Base-by-base conservation (phyloP, 2,888 invertebrate species). In the Drosophila mimica region DNA sequence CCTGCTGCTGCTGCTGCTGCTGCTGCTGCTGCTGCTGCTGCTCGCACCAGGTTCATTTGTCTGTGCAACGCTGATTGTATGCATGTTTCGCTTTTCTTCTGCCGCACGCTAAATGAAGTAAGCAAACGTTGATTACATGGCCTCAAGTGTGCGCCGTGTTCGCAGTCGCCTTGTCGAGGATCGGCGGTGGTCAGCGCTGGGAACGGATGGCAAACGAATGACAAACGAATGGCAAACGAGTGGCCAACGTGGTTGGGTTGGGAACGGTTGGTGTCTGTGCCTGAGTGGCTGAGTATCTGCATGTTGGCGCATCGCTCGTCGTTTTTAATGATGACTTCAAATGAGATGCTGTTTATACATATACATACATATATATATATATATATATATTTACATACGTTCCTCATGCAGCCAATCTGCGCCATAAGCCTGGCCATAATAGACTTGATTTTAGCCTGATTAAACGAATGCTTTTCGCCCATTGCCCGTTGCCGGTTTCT, bases 281-380 rank as follows among this genome's bases (percentile, higher is more conserved):
- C 40, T 31, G 57, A 43, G 57, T 73, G 65, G 68, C 65, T 61
- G 76, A 65, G 70, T 70, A 69, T 81, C 81, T 81, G 75, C 78
- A 76, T 81, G 73, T 78, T 82, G 74, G 83, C 82, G 76, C 79
- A 77, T 79, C 66, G 69, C 64, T 79, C 76, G 78, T 83, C 82
- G 88, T 78, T 86, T 86, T 89, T 89, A 88, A 89, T 88, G 88
- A 88, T 89, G 89, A 88, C 89, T 89, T 89, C 89, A 88, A 89
- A 89, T 88, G 90, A 79, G 83, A 81, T 70, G 79, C 85, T 85
- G 82, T 75, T 75, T 85, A 81, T 80, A 38, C 74, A 34, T 34
- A 56, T 25, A 28, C 28, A 36, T 30, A 11, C 2, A 81, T 80
- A 30, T 70, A 34, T 28, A 56, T 25, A 28, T 28, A 36, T 30